These are phyloP conservation scores for Drosophila ercepeae DNA, from an alignment of 1,140 invertebrate genomes.

Conservation along the genomic window DNA sequence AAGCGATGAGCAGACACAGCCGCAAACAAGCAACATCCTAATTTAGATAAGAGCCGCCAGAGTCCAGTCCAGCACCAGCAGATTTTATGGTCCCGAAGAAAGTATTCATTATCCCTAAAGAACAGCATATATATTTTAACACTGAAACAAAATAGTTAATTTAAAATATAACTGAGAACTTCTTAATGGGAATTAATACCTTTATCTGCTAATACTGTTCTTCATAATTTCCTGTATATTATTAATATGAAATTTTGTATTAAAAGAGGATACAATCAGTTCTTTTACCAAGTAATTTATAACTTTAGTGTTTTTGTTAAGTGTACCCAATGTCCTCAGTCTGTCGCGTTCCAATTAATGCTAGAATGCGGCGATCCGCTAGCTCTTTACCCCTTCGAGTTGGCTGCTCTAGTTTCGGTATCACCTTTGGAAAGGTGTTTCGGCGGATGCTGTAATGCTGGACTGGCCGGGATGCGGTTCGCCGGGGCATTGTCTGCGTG, in stretches of 20 bases:
- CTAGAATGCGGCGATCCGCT: slow-evolving; percentile 51
- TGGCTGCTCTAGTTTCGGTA: slow-evolving; percentile 62
- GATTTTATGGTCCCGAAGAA: slow-evolving; percentile 66
- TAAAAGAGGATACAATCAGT: background rate
- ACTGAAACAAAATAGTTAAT: background rate
- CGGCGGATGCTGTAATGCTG: slow-evolving; percentile 7
- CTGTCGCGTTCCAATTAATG: slow-evolving; percentile 76
- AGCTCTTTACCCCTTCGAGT: slow-evolving; percentile 14
- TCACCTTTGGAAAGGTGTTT: slow-evolving; percentile 42
- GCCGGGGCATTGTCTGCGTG: slow-evolving; percentile 48
- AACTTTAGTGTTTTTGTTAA: background rate
- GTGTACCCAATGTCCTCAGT: slow-evolving; percentile 14
- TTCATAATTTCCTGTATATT: too few relatives aligned
- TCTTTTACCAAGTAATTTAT: too few relatives aligned
- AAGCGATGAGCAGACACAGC: slow-evolving; percentile 73
- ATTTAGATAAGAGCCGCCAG: slow-evolving; percentile 79
- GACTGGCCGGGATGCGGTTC: slow-evolving; percentile 36
- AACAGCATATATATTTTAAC: background rate
- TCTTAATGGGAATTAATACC: too few relatives aligned
- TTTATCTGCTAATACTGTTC: too few relatives aligned
- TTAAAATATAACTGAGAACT: background rate
- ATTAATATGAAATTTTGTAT: background rate
- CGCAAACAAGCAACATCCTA: slow-evolving; percentile 81
- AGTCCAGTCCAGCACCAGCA: slow-evolving; percentile 10
- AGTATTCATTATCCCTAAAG: slow-evolving; percentile 45